Conservation (phyloP, 2,888 invertebrate species). For the Phortica magna region DNA sequence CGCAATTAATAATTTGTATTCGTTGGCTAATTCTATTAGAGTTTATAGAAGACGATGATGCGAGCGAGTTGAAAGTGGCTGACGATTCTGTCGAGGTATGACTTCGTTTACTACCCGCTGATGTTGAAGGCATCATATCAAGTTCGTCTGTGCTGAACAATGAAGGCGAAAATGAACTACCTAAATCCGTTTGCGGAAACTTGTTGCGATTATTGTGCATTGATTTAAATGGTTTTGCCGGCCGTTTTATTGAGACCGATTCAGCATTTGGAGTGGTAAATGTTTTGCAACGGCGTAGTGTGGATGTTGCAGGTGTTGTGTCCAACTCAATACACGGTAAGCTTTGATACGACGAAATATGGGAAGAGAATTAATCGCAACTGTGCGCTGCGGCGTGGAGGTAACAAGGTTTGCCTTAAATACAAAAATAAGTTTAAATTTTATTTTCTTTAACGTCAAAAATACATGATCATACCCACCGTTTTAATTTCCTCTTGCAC, state of each 20-base stretch:
- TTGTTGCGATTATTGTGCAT: constrained; percentile 47
- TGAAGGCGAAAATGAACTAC: constrained; percentile 34
- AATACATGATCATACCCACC: not conserved
- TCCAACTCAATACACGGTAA: constrained; percentile 43
- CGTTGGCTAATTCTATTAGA: constrained; percentile 42
- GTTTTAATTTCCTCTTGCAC: constrained; percentile 54
- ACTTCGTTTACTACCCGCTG: constrained; percentile 42
- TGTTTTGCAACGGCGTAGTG: constrained; percentile 56
- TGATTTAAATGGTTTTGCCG: constrained; percentile 34
- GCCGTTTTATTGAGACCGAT: not conserved
- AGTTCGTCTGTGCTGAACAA: constrained; percentile 36
- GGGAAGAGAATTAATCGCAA: not conserved
- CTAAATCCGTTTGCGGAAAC: constrained; percentile 69
- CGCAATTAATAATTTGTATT: constrained; percentile 75
- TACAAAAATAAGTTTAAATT: not conserved
- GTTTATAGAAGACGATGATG: constrained; percentile 33
- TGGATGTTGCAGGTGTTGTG: not conserved
- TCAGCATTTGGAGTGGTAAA: constrained; percentile 35
- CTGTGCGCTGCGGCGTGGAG: not conserved
- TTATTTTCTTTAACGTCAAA: not conserved
- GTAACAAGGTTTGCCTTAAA: not conserved
- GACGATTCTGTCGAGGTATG: constrained; percentile 48
- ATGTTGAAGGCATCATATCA: constrained; percentile 48
- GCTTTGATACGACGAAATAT: constrained; percentile 56
- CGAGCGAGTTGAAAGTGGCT: constrained; percentile 49